Conservation (phyloP, 2,113 vertebrate genomes). For the Polypterus bichir region DNA sequence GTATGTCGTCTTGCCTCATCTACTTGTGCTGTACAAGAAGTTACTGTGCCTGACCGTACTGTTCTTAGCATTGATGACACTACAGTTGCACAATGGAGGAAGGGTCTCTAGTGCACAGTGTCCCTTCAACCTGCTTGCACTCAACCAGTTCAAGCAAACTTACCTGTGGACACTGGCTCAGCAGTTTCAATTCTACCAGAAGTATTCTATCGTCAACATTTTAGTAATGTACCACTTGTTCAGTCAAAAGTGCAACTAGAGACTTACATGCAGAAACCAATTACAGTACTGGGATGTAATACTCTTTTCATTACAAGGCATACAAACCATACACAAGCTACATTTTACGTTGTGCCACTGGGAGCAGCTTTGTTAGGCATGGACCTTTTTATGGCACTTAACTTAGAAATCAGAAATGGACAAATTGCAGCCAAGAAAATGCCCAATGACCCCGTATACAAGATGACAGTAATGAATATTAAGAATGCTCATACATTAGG, state of each 20-base stretch:
- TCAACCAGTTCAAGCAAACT: conserved; percentile 27
- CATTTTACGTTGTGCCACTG: not conserved
- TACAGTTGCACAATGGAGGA: not conserved
- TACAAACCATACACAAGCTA: not conserved
- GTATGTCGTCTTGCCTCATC: not conserved
- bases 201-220: conserved; percentile 25
- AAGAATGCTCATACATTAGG: not conserved
- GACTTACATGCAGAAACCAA: conserved; percentile 12
- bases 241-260: conserved; percentile 15
- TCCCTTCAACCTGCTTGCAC: conserved; percentile 15
- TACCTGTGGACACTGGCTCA: conserved; percentile 23
- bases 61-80: not conserved
- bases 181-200: conserved; percentile 27
- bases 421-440: not conserved
- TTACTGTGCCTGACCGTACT: not conserved
- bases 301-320: not conserved
- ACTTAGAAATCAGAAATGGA: not conserved
- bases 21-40: not conserved
- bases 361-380: not conserved
- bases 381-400: not conserved
- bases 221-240: conserved; percentile 30
- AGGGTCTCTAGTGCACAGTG: not conserved
- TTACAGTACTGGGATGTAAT: not conserved
- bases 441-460: not conserved
- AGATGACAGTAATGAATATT: not conserved